These are phyloP conservation scores for Dasypus novemcinctus DNA, from an alignment of 2,113 vertebrate species.

Conservation along the genomic window DNA sequence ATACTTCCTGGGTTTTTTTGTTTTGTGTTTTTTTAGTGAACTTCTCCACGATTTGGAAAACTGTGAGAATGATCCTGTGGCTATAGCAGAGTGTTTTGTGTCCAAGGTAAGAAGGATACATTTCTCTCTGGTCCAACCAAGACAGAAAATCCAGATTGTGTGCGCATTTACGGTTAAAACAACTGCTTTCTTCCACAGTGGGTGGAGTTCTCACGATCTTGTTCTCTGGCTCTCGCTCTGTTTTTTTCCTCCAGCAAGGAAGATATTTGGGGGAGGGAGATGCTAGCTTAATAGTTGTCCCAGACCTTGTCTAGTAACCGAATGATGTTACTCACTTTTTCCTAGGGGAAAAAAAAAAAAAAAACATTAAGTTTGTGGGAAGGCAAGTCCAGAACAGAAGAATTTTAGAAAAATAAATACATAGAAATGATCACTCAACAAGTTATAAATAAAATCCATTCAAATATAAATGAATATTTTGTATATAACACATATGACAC, in stretches of 20 bases:
- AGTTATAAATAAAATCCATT: not conserved
- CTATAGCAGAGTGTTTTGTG: slow-evolving; percentile 94
- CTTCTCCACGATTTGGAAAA: slow-evolving; percentile 92
- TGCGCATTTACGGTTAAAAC: not conserved
- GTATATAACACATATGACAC: too few relatives aligned
- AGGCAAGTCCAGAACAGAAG: not conserved
- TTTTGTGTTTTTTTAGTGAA: slow-evolving; percentile 84
- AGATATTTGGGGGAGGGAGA: not conserved
- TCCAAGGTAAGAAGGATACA: slow-evolving; percentile 91
- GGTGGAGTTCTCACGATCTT: not conserved
- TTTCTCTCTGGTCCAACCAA: not conserved
- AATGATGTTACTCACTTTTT: not conserved
- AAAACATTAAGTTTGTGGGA: not conserved
- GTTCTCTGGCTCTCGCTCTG: not conserved
- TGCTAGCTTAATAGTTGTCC: not conserved
- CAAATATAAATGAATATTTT: not conserved
- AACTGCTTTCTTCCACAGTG: not conserved
- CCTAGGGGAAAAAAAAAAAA: too few relatives aligned
- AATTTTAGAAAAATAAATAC: slow-evolving; percentile 14
- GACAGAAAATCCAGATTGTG: not conserved
- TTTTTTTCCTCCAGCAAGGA: not conserved
- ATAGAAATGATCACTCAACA: not conserved
- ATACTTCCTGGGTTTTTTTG: slow-evolving; percentile 27
- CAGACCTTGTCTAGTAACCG: not conserved
- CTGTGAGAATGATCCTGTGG: slow-evolving; percentile 92